Evolutionary conservation across 2,113 vertebrate genomes (phyloP), one percentile per base, ranked within the genome.

Genomic region (Alosa alosa): DNA sequence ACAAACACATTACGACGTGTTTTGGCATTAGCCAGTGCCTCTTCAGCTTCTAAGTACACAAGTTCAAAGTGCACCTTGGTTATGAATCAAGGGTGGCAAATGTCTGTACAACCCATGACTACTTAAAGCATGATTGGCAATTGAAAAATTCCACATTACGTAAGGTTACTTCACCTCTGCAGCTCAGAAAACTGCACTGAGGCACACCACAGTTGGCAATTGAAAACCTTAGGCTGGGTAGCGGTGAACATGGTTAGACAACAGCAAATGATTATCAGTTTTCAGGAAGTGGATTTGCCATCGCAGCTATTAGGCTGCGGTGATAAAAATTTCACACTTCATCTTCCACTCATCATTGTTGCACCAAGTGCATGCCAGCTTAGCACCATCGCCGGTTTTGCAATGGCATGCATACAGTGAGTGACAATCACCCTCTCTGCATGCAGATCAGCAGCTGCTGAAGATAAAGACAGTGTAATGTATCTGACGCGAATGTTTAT

Each of bases 401-500:
- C 25, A 22, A 60, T 22, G 55, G 64, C n/a, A 31, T 2, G 20
- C 20, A 20, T 44, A 57, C 13, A 15, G 31, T 11, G 31, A 41
- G 11, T 31, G 31, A 41, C 72, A 78, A 39, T 15, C 31, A 17
- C 72, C 72, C 4, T 17, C 72, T 39, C 72, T 17, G 72, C 72
- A 39, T 39, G 72, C 72, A 78, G 31, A 78, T 78, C 72, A 78
- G 39, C 72, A 78, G 72, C 72, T 39, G 72, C 31, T 78, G 31
- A 36, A 18, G 31, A 11, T 78, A 15, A 36, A 78, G 25, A 13
- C n/a, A 1, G 25, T 5, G 72, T 18, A 9, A 49, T 6, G 15
- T 52, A 52, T 25, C 64, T 36, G 64, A 72, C 25, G 25, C 25
- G 64, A 72, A 31, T 36, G 64, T 31, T 72, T 31, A 68, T 68